Conservation (phyloP, 1,140 invertebrate genomes). For the Goniozus legneri region DNA sequence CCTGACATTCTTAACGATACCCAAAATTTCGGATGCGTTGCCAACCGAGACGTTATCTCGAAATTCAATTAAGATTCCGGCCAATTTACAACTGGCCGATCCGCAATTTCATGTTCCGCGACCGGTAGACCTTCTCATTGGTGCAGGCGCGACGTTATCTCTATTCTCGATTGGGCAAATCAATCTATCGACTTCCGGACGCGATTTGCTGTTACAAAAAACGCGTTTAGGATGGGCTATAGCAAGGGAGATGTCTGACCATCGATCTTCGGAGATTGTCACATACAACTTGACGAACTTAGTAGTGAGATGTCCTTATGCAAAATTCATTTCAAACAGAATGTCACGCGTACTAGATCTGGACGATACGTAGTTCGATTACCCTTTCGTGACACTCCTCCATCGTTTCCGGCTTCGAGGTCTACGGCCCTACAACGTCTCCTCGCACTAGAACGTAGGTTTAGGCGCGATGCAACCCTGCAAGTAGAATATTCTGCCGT, state of each 20-base stretch:
- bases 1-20: background rate
- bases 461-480: conserved; percentile 18
- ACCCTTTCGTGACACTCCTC: conserved; percentile 4
- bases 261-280: background rate
- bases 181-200: background rate
- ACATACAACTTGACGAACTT: background rate
- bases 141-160: background rate
- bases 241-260: background rate
- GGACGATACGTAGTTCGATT: conserved; percentile 7
- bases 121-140: background rate
- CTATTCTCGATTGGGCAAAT: background rate
- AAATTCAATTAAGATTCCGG: background rate
- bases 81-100: background rate
- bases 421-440: conserved; percentile 13
- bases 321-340: background rate
- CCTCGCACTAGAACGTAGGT: conserved; percentile 14
- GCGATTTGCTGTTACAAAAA: background rate
- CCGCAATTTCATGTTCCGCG: conserved; percentile 1
- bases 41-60: background rate
- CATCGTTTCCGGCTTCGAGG: conserved; percentile 15
- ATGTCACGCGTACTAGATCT: background rate
- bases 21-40: background rate
- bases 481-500: conserved; percentile 28
- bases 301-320: background rate
- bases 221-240: background rate